Evolutionary conservation across 2,888 invertebrate genomes (phyloP), one percentile per base, ranked within the genome.

Genomic region (Cryptophagus acutangulus): DNA sequence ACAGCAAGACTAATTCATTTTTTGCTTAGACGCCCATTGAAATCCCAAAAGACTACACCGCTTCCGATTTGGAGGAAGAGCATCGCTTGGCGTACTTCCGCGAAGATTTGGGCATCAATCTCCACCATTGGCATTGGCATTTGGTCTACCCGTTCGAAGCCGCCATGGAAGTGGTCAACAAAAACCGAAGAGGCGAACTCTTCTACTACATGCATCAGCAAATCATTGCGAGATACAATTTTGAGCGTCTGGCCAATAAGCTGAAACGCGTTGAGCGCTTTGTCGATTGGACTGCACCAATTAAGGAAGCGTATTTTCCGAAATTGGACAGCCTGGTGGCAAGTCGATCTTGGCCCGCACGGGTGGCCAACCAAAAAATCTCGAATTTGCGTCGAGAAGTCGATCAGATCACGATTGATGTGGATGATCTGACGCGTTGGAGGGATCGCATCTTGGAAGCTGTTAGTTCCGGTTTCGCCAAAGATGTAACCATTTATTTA

Each of bases 81-180:
- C 88, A 90, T 65, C 77, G 83, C 3, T 66, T 87, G 46, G 84
- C 87, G 18, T 91, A 90, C 69, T 90, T 85, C 76, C 78, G 89
- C 25, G 90, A 90, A 65, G 90, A 90, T 66, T 73, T 88, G 46
- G 88, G 87, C 49, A 74, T 90, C 54, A 90, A 90, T 70, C 79
- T 87, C 36, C 90, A 90, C 65, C 90, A 91, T 64, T 91, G 90
- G 89, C 89, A 90, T 63, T 90, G 89, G 90, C 90, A 91, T 67
- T 74, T 90, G 51, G 88, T 90, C 2, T 90, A 89, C 65, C 89
- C 89, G 0, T 82, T 82, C 65, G 81, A 82, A 51, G 78, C 81
- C 0, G 69, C 76, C 0, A 53, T 55, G 30, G 67, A 71, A 26
- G 78, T 86, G 26, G 85, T 88, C 2, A 74, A 74, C 34, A 87